Evolutionary conservation across 2,797 vertebrate species (phyloP), one percentile per base, ranked within the genome.

Genomic region (Lates japonicus): DNA sequence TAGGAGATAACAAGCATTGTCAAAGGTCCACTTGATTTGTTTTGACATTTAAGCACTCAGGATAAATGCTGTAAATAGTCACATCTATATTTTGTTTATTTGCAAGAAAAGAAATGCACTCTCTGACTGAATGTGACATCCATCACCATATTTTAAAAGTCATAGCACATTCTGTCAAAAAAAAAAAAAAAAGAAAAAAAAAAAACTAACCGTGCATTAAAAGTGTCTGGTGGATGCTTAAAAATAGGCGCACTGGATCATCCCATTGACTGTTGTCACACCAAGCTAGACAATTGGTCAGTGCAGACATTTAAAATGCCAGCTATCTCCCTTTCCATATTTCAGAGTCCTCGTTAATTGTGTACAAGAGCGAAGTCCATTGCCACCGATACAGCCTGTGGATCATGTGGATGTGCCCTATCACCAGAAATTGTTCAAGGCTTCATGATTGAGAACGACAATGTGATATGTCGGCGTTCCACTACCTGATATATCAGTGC

Each of bases 381-480:
- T 85, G 87, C 57, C 79, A 57, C 81, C 74, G 75, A 91, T 86
- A 74, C 80, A 57, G 77, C 54, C 11, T 72, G 74, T 35, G 67
- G 75, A 87, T 70, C 68, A 12, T 66, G 69, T 22, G 71, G 80
- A 88, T 74, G 81, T 81, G 72, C 84, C 84, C 83, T 90, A 92
- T 94, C 92, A 80, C n/a, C 62, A 79, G 85, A 82, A 89, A 88
- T 82, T 60, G 86, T 88, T 88, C 72, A 82, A 89, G 82, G 76
- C 80, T 39, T 79, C 66, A 58, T 41, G 75, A 78, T 70, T 89
- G 13, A 87, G 87, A 86, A 87, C 63, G 88, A 88, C 70, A 22
- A 83, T 76, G 63, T 80, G 87, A 82, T 37, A 80, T 90, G 92
- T 95, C 92, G 94, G 92, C 92, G 65, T n/a, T n/a, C n/a, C n/a